A percentile compares a stretch with the other conserved stretches of the same genome.
These are phyloP conservation scores for Tetramorium bicarinatum DNA, from an alignment of 2,888 invertebrate species.

Conservation along the genomic window DNA sequence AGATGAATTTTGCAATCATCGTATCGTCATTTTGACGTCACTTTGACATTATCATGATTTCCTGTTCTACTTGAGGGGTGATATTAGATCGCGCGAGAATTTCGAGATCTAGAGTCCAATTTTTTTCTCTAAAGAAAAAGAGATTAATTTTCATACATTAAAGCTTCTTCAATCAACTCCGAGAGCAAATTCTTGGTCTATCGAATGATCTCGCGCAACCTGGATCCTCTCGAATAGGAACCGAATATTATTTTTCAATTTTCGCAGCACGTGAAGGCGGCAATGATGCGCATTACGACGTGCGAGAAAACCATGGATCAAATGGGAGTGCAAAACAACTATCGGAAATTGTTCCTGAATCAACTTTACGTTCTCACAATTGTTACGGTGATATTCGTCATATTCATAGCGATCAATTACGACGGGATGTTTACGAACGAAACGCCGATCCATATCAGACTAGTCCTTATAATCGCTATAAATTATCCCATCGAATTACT, in stretches of 20 bases:
- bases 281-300: constrained; percentile 43
- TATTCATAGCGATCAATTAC: constrained; percentile 23
- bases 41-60: too few species aligned
- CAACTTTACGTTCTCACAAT: constrained; percentile 42
- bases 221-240: not conserved
- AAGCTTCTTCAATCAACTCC: not conserved
- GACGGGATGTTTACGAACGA: not conserved
- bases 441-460: not conserved
- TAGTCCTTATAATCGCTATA: constrained; percentile 6
- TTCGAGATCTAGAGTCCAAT: not conserved
- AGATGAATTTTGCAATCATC: too few species aligned
- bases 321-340: constrained; percentile 68
- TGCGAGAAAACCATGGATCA: constrained; percentile 66
- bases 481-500: constrained; percentile 61
- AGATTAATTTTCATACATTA: not conserved
- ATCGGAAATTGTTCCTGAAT: constrained; percentile 42
- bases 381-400: not conserved
- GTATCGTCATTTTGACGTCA: too few species aligned
- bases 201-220: not conserved
- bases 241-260: not conserved
- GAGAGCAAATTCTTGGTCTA: not conserved
- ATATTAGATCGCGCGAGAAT: not conserved
- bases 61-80: too few species aligned
- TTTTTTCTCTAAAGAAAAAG: too few species aligned
- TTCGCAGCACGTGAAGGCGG: constrained; percentile 28